These are phyloP conservation scores for Beris morrisii DNA, from an alignment of 2,888 invertebrate genomes.

Conservation along the genomic window DNA sequence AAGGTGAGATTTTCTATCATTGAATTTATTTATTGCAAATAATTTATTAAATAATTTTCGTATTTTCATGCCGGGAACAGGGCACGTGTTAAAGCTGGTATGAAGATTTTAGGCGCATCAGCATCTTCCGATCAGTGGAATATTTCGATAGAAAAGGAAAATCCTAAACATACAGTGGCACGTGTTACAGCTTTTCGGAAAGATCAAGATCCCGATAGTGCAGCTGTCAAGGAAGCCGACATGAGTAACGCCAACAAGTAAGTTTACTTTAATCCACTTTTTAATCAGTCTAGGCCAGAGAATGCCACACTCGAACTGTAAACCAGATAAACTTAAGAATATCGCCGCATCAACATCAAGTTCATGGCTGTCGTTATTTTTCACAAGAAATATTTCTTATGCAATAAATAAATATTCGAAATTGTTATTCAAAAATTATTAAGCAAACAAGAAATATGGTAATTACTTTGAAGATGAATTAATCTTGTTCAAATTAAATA, in stretches of 20 bases:
- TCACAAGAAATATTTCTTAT: too few species aligned
- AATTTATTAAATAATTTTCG: conserved; percentile 15
- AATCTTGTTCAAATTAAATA: too few species aligned
- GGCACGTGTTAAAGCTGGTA: conserved; percentile 85
- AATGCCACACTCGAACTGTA: too few species aligned
- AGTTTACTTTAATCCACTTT: conserved; percentile 1
- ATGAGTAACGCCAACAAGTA: conserved; percentile 40
- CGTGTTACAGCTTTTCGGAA: conserved; percentile 83
- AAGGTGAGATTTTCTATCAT: conserved; percentile 63
- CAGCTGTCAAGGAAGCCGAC: conserved; percentile 39
- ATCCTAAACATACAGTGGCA: conserved; percentile 82
- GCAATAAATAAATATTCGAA: too few species aligned
- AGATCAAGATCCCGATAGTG: conserved; percentile 55
- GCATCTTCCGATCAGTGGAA: conserved; percentile 81
- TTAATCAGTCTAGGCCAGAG: too few species aligned
- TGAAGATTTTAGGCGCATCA: conserved; percentile 81
- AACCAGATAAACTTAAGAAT: too few species aligned
- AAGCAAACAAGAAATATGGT: too few species aligned
- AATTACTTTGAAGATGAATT: too few species aligned
- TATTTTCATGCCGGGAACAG: conserved; percentile 58
- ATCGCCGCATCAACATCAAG: too few species aligned
- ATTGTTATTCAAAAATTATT: too few species aligned
- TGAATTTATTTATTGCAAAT: not conserved
- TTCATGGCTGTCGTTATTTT: too few species aligned
- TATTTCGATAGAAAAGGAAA: conserved; percentile 78